Conservation (phyloP, 2,797 vertebrate genomes). For the Periophthalmus magnuspinnatus region DNA sequence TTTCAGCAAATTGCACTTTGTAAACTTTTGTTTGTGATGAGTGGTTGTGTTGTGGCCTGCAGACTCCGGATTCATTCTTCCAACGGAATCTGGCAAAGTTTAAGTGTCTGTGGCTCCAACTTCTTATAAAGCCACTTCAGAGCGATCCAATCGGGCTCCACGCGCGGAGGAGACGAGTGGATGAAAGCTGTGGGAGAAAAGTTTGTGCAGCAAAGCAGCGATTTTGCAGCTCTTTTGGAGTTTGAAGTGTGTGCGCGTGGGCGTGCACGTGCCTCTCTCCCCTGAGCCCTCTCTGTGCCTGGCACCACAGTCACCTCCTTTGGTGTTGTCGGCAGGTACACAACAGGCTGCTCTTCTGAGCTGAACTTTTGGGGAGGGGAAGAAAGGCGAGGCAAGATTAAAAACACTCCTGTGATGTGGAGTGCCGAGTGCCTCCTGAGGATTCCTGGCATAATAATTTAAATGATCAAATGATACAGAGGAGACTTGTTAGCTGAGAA, state of each 20-base stretch:
- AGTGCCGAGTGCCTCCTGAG: slow-evolving; percentile 83
- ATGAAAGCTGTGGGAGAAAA: slow-evolving; percentile 79
- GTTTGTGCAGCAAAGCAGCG: slow-evolving; percentile 78
- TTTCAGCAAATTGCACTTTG: slow-evolving; percentile 70
- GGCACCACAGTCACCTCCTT: slow-evolving; percentile 84
- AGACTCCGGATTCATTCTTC: slow-evolving; percentile 50
- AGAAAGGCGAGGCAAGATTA: slow-evolving; percentile 85
- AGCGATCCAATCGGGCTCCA: slow-evolving; percentile 66
- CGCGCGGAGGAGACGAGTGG: slow-evolving; percentile 70
- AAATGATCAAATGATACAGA: slow-evolving; percentile 90
- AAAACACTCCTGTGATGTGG: slow-evolving; percentile 86
- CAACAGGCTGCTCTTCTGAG: slow-evolving; percentile 79
- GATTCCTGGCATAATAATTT: slow-evolving; percentile 89
- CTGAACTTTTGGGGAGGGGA: slow-evolving; percentile 81
- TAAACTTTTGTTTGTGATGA: slow-evolving; percentile 53
- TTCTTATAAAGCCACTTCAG: slow-evolving; percentile 72
- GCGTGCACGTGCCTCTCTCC: slow-evolving; percentile 67
- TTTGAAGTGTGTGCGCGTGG: slow-evolving; percentile 70
- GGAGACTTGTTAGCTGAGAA: slow-evolving; percentile 88
- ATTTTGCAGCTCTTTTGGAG: slow-evolving; percentile 79
- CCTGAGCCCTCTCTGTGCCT: slow-evolving; percentile 78
- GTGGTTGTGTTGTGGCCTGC: slow-evolving; percentile 48
- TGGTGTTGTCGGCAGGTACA: slow-evolving; percentile 83
- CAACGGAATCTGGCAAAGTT: slow-evolving; percentile 66
- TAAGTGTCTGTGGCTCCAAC: slow-evolving; percentile 66